A percentile compares a stretch with the other conserved stretches of the same genome.
Conservation (phyloP, 2,113 vertebrate genomes). For the Ameiurus melas region DNA sequence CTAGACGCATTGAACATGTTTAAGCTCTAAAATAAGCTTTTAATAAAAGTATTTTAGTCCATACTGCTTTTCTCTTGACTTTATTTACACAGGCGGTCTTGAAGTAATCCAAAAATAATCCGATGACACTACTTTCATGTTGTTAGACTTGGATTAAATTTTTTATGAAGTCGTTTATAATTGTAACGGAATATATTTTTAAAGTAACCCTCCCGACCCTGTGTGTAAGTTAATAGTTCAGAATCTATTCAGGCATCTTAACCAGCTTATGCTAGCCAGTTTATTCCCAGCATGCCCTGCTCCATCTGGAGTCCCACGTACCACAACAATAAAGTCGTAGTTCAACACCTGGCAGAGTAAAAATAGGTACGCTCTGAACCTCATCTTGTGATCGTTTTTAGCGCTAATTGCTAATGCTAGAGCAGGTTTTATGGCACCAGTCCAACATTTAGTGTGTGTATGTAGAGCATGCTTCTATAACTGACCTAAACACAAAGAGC, state of each 20-base stretch:
- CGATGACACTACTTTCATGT: too few relatives aligned
- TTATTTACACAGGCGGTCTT: too few relatives aligned
- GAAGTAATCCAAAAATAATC: too few relatives aligned
- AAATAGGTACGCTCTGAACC: background rate
- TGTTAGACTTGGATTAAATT: too few relatives aligned
- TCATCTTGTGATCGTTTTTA: background rate
- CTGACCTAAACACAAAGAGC: constrained; percentile 62
- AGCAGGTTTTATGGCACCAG: background rate
- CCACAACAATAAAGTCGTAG: background rate
- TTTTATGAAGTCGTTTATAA: too few relatives aligned
- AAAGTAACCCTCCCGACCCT: too few relatives aligned
- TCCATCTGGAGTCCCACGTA: background rate
- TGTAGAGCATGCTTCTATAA: background rate
- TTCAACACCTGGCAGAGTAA: background rate
- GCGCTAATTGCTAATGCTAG: background rate
- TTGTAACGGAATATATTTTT: too few relatives aligned
- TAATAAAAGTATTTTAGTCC: too few relatives aligned
- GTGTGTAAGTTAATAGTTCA: background rate
- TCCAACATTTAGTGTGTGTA: background rate
- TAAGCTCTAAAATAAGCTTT: too few relatives aligned
- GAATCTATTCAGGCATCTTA: background rate
- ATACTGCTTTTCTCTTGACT: too few relatives aligned
- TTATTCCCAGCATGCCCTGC: background rate
- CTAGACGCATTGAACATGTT: too few relatives aligned
- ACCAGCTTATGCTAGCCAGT: background rate